These are phyloP conservation scores for Gavia stellata DNA, from an alignment of 2,113 vertebrate genomes.

Conservation along the genomic window DNA sequence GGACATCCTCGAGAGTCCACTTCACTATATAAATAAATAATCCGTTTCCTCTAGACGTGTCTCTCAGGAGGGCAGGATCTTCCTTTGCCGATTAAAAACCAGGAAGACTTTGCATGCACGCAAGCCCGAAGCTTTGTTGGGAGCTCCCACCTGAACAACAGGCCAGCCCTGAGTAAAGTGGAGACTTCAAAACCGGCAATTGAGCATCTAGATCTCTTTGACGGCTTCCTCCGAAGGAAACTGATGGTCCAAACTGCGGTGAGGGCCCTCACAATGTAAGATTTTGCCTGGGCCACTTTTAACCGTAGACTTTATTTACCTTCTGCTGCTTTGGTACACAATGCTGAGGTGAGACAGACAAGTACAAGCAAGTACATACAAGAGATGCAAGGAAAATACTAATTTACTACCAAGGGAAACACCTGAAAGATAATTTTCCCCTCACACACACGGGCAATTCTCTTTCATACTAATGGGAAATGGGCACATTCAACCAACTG, in stretches of 20 bases:
- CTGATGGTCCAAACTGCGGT: rapidly evolving
- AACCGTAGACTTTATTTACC: neutral
- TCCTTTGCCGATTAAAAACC: neutral
- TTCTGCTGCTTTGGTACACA: neutral
- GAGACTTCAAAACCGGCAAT: neutral
- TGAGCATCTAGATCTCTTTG: neutral
- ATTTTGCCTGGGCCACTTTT: neutral
- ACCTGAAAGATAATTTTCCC: neutral
- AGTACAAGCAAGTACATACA: neutral
- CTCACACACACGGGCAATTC: neutral
- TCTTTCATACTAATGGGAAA: neutral
- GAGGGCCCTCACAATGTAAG: rapidly evolving
- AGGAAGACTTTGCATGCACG: neutral
- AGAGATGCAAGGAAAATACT: neutral
- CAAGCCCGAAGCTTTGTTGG: neutral
- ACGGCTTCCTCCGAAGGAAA: neutral
- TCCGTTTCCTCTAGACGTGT: neutral
- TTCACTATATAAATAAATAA: constrained; percentile 9
- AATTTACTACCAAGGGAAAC: neutral
- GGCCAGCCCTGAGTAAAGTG: rapidly evolving
- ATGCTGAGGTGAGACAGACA: rapidly evolving
- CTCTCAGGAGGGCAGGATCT: neutral
- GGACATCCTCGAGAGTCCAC: neutral
- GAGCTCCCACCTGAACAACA: neutral
- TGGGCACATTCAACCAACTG: neutral